These are phyloP conservation scores for Coptodon rendalli DNA, from an alignment of 2,113 vertebrate genomes.

Conservation along the genomic window DNA sequence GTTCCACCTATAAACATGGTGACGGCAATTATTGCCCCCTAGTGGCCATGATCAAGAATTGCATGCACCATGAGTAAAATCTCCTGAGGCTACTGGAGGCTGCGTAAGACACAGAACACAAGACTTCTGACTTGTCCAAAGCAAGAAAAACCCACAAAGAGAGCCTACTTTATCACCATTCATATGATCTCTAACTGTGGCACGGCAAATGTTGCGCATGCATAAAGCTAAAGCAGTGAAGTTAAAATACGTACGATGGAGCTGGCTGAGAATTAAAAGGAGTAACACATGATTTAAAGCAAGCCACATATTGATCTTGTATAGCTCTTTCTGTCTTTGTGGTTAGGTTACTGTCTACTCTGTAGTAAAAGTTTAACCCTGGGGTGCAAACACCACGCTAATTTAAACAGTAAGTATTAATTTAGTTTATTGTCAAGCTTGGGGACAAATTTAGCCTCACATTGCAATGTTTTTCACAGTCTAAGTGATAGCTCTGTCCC, in stretches of 20 bases:
- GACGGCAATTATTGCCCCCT: constrained; percentile 45
- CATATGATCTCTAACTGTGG: background rate
- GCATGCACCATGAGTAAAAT: background rate
- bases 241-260: background rate
- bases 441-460: background rate
- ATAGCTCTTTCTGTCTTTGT: background rate
- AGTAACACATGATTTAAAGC: background rate
- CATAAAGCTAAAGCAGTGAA: background rate
- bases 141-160: background rate
- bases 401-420: background rate
- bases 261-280: background rate
- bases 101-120: background rate
- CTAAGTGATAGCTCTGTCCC: background rate
- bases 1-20: background rate
- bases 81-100: background rate
- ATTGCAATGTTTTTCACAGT: background rate
- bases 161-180: background rate
- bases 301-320: background rate
- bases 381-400: background rate
- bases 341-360: background rate
- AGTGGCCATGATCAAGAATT: constrained; percentile 20
- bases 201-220: background rate
- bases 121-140: background rate
- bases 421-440: background rate
- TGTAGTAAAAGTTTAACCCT: background rate